A percentile compares a stretch with the other conserved stretches of the same genome.
These are phyloP conservation scores for Anabas testudineus DNA, from an alignment of 2,797 vertebrate genomes.

Conservation along the genomic window DNA sequence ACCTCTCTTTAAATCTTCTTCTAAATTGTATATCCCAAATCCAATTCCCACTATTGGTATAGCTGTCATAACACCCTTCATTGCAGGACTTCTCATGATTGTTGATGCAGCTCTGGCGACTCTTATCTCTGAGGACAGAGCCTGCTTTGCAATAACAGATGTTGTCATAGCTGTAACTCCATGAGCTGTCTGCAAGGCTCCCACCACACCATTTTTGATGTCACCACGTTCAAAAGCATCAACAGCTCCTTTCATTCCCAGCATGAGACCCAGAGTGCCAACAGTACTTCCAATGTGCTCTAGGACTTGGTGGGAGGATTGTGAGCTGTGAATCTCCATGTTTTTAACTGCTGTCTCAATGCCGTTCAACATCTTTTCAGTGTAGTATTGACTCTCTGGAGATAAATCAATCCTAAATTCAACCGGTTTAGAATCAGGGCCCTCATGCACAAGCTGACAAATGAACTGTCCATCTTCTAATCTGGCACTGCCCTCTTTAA, in stretches of 20 bases:
- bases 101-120: slow-evolving; percentile 2
- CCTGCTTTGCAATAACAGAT: slow-evolving; percentile 44
- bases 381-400: slow-evolving; percentile 33
- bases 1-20: slow-evolving; percentile 27
- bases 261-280: slow-evolving; percentile 40
- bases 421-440: background rate
- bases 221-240: slow-evolving; percentile 59
- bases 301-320: slow-evolving; percentile 8
- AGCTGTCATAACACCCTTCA: background rate
- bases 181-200: slow-evolving; percentile 45
- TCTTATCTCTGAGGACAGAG: slow-evolving; percentile 22
- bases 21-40: slow-evolving; percentile 46
- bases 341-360: slow-evolving; percentile 28
- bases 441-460: slow-evolving; percentile 29
- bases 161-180: slow-evolving; percentile 44
- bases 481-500: slow-evolving; percentile 37
- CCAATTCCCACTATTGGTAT: slow-evolving; percentile 59
- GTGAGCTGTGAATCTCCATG: slow-evolving; percentile 12
- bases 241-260: slow-evolving; percentile 53
- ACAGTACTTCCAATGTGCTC: slow-evolving; percentile 41
- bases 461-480: slow-evolving; percentile 44
- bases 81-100: slow-evolving; percentile 30
- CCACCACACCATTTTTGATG: slow-evolving; percentile 21
- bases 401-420: slow-evolving; percentile 31
- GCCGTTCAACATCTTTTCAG: slow-evolving; percentile 28